These are phyloP conservation scores for Homarus americanus DNA, from an alignment of 1,140 invertebrate species.

Conservation along the genomic window DNA sequence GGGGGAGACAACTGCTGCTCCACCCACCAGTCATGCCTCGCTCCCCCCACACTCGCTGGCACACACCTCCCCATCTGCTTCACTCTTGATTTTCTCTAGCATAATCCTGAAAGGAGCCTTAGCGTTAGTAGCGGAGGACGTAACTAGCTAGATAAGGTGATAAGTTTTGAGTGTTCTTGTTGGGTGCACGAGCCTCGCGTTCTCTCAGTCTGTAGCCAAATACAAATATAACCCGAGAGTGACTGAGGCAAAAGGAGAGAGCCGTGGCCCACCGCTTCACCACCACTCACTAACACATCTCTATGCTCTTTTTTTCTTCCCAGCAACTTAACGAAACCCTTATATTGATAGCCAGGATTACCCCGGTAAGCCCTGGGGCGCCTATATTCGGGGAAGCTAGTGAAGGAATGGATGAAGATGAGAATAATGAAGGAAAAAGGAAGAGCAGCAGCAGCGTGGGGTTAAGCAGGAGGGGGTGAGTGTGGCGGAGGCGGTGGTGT, in stretches of 20 bases:
- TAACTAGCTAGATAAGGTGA: too few relatives aligned
- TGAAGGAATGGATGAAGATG: neutral
- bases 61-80: too few relatives aligned
- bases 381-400: neutral
- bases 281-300: too few relatives aligned
- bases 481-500: neutral
- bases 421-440: neutral
- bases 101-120: too few relatives aligned
- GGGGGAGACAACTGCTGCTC: too few relatives aligned
- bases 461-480: too few relatives aligned
- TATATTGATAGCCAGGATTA: neutral
- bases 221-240: conserved; percentile 31
- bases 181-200: too few relatives aligned
- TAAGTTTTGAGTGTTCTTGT: too few relatives aligned
- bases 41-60: too few relatives aligned
- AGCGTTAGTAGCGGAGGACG: too few relatives aligned
- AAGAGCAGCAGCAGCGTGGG: neutral
- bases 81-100: too few relatives aligned
- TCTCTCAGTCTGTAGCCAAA: neutral
- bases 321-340: neutral
- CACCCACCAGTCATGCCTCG: too few relatives aligned
- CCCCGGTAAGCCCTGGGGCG: neutral
- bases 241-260: neutral
- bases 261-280: neutral
- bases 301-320: neutral